Percentiles rank a stretch among this genome's conserved stretches.
Evolutionary conservation across 1,140 invertebrate species (phyloP).

Genomic region (Lordiphosa stackelbergi): DNA sequence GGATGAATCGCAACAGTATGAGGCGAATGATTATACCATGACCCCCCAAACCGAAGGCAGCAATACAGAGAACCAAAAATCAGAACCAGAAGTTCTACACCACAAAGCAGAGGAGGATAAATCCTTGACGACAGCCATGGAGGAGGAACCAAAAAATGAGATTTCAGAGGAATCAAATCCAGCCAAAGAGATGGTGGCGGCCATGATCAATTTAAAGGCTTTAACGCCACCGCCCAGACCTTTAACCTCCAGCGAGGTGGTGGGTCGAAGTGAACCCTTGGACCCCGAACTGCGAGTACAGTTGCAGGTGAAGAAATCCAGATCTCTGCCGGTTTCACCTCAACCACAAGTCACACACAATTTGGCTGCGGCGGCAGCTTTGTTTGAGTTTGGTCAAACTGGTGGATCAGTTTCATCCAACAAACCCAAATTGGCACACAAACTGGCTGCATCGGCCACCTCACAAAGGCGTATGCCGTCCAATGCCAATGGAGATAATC

Average conservation of each 20-base stretch:
- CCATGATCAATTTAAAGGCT: conserved; percentile 3
- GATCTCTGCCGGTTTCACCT: conserved; percentile 67
- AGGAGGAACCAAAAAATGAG: conserved; percentile 12
- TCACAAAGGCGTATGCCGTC: conserved; percentile 26
- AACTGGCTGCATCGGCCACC: conserved; percentile 7
- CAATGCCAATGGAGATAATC: conserved; percentile 51
- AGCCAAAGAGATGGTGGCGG: background rate
- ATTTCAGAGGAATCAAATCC: background rate
- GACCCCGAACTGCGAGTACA: conserved; percentile 61
- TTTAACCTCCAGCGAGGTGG: conserved; percentile 68
- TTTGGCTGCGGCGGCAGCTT: conserved; percentile 41
- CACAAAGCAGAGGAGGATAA: conserved; percentile 8
- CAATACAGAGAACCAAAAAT: conserved; percentile 36
- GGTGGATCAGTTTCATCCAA: conserved; percentile 3
- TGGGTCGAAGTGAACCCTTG: conserved; percentile 47
- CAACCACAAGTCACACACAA: conserved; percentile 56
- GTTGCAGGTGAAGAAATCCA: conserved; percentile 56
- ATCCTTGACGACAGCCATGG: conserved; percentile 9
- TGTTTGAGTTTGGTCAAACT: conserved; percentile 55
- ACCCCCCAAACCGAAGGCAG: background rate
- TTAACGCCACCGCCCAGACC: conserved; percentile 69
- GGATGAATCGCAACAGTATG: conserved; percentile 45
- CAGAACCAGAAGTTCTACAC: background rate
- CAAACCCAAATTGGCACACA: conserved; percentile 17
- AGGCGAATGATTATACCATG: conserved; percentile 55